phyloP scores from a whole-genome alignment of 2,888 invertebrate species.

The Keiferia lycopersicella region DNA sequence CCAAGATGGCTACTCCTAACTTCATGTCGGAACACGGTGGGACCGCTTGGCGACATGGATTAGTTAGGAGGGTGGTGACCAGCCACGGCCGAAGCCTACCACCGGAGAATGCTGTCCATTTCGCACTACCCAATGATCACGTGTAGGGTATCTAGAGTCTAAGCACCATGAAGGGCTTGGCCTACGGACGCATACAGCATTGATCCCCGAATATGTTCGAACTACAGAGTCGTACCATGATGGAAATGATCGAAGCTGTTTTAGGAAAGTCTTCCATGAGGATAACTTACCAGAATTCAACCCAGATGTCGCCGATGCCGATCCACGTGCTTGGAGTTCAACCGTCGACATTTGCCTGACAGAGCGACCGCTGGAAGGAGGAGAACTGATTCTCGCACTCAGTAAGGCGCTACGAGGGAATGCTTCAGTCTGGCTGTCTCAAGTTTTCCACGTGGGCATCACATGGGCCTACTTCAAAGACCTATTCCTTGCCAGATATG shows the following conservation, averaged over 20 bases:
- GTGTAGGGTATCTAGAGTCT: too few species aligned
- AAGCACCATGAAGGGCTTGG: too few species aligned
- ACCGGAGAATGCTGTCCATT: too few species aligned
- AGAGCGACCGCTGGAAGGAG: slow-evolving; percentile 25
- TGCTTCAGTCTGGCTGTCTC: slow-evolving; percentile 31
- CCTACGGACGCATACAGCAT: too few species aligned
- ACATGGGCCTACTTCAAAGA: slow-evolving; percentile 32
- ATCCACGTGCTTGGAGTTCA: slow-evolving; percentile 13
- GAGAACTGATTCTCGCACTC: slow-evolving; percentile 27
- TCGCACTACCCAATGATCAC: too few species aligned
- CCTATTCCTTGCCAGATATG: slow-evolving; percentile 26
- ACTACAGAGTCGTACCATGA: background rate
- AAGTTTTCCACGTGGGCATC: slow-evolving; percentile 27
- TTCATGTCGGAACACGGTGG: too few species aligned
- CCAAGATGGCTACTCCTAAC: too few species aligned
- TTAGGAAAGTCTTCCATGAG: too few species aligned
- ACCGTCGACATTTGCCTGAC: slow-evolving; percentile 33
- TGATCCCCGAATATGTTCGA: slow-evolving; percentile 11
- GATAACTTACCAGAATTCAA: slow-evolving; percentile 29
- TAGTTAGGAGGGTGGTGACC: too few species aligned
- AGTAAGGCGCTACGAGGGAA: slow-evolving; percentile 30
- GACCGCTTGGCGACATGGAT: too few species aligned
- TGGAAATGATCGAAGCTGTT: background rate
- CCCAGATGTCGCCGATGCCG: slow-evolving; percentile 24
- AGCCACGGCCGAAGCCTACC: too few species aligned